Evolutionary conservation across 2,113 vertebrate species (phyloP), one percentile per base, ranked within the genome.

Genomic region (Machaerirhynchus nigripectus): DNA sequence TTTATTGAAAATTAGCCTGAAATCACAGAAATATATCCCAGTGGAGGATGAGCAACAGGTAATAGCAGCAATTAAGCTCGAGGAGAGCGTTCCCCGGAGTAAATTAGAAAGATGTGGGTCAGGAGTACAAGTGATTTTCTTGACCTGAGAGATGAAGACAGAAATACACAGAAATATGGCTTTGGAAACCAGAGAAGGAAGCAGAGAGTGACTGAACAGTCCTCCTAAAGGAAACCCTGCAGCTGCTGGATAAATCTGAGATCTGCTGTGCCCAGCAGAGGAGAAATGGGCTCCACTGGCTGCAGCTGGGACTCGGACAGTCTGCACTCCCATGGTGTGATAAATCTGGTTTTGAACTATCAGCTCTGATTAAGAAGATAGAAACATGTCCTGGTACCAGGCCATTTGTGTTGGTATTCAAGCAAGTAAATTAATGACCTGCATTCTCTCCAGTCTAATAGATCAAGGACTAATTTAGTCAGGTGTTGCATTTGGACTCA

Each of bases 131-230:
- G 70, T 63, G 61, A 83, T 95, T 74, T 44, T 23, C 77, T 60
- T 89, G 74, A 94, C 46, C 89, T 83, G 73, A 93, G 78, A 82
- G 44, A 60, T 64, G 35, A 90, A 91, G 35, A 47, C 87, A 90
- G 78, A 81, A 90, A 60, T 60, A 46, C 4, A 52, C 39, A 35
- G 55, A 90, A 76, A 76, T 49, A 8, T 2, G 31, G 63, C 74
- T 86, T 74, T 16, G 39, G 74, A 88, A 92, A 93, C 11, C 7
- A 3, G 4, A 39, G 59, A 52, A 53, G 50, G 74, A 86, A 46
- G 12, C 24, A 4, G 53, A 28, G n/a, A 9, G 35, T 0, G 3
- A 65, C 30, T 31, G 65, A 52, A 21, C 19, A 27, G 47, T 31
- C 20, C 10, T 75, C 15, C 15, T 60, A 26, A 61, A 83, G 50